These are phyloP conservation scores for Gnatocerus cornutus DNA, from an alignment of 2,888 invertebrate genomes.

Conservation along the genomic window DNA sequence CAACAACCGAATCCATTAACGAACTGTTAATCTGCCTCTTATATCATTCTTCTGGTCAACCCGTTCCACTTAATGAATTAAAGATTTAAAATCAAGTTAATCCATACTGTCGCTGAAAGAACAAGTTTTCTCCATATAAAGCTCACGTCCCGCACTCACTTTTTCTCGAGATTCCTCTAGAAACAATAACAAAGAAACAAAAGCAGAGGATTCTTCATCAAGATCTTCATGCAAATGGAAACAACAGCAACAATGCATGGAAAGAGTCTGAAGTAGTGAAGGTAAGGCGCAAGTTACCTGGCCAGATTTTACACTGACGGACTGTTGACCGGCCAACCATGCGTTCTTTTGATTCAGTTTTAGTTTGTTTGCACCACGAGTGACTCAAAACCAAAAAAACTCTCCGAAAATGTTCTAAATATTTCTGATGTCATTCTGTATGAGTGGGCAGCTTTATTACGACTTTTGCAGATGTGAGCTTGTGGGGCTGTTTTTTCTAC, in stretches of 20 bases:
- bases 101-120: conserved; percentile 3
- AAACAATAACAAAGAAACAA: conserved; percentile 21
- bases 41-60: conserved; percentile 6
- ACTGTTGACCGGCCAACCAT: conserved; percentile 56
- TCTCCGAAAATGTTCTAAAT: too few species aligned
- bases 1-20: conserved; percentile 7
- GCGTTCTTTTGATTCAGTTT: conserved; percentile 35
- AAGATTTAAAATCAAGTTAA: conserved; percentile 16
- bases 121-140: conserved; percentile 16
- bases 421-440: too few species aligned
- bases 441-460: too few species aligned
- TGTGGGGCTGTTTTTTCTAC: too few species aligned
- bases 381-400: too few species aligned
- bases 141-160: conserved; percentile 15
- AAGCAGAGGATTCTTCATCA: not conserved
- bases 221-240: conserved; percentile 22
- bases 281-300: conserved; percentile 56
- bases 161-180: conserved; percentile 8
- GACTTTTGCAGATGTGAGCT: too few species aligned
- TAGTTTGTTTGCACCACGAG: conserved; percentile 32
- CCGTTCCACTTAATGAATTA: conserved; percentile 23
- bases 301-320: conserved; percentile 55
- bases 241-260: conserved; percentile 35
- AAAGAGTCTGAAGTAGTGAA: conserved; percentile 31
- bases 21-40: not conserved